phyloP scores from a whole-genome alignment of 2,888 invertebrate genomes.

The Pristionchus fissidentatus region DNA sequence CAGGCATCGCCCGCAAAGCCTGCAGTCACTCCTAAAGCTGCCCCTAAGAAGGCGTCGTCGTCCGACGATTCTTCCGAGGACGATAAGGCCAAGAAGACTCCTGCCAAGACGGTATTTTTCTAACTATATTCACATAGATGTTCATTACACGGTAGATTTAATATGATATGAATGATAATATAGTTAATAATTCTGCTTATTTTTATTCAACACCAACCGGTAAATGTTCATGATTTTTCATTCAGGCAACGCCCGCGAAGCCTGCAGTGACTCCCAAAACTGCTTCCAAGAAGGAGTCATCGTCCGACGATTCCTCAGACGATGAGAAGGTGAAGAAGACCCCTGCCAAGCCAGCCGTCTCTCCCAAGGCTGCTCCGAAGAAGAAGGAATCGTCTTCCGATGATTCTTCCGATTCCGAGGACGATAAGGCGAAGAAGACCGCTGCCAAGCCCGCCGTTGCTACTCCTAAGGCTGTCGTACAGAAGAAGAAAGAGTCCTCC shows the following conservation, averaged over 20 bases:
- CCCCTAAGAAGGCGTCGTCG: constrained; percentile 49
- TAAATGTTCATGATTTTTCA: no score
- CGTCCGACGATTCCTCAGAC: constrained; percentile 49
- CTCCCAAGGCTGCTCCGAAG: constrained; percentile 45
- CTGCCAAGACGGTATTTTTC: no score
- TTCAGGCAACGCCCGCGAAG: constrained; percentile 37
- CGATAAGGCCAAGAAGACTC: constrained; percentile 53
- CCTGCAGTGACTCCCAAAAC: constrained; percentile 8
- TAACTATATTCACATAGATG: no score
- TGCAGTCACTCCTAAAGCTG: constrained; percentile 6
- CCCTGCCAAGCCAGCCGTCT: constrained; percentile 26
- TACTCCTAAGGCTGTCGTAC: background rate
- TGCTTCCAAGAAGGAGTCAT: constrained; percentile 30
- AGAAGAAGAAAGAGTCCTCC: constrained; percentile 40
- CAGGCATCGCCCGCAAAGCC: constrained; percentile 42
- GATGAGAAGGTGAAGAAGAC: constrained; percentile 54
- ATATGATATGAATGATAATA: no score
- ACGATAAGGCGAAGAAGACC: constrained; percentile 56
- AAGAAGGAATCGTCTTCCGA: constrained; percentile 52
- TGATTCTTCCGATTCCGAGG: constrained; percentile 54
- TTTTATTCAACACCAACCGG: no score
- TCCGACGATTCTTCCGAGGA: constrained; percentile 54
- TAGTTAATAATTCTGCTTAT: no score
- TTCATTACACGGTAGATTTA: no score
- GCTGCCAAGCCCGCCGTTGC: constrained; percentile 41